phyloP scores from a whole-genome alignment of 2,888 invertebrate genomes.

The Tillus elongatus region DNA sequence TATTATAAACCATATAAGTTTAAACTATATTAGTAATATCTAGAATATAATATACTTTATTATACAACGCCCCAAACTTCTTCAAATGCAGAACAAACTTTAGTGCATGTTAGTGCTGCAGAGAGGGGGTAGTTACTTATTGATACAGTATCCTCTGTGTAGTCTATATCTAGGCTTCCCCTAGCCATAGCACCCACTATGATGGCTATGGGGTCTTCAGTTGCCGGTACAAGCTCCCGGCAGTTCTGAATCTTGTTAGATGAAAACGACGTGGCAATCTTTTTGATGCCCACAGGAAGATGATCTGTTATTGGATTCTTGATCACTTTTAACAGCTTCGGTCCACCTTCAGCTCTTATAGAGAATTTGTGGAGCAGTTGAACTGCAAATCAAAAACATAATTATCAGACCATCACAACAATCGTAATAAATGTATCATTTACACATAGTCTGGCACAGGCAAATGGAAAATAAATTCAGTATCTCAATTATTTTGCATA shows the following conservation, averaged over 20 bases:
- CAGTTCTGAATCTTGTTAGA: constrained; percentile 59
- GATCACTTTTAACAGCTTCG: constrained; percentile 88
- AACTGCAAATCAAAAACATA: constrained; percentile 53
- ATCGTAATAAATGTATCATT: too few species aligned
- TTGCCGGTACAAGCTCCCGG: constrained; percentile 66
- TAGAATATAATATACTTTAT: constrained; percentile 16
- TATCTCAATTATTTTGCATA: too few species aligned
- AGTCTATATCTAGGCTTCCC: constrained; percentile 82
- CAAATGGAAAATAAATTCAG: too few species aligned
- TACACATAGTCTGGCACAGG: too few species aligned
- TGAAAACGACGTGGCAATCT: constrained; percentile 83
- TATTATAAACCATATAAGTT: too few species aligned
- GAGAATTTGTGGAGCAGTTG: constrained; percentile 92
- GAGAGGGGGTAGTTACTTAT: constrained; percentile 96
- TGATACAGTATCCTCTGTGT: constrained; percentile 81
- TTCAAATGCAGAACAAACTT: constrained; percentile 90
- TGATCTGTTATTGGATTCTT: constrained; percentile 94
- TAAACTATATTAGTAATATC: too few species aligned
- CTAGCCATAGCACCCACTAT: constrained; percentile 97
- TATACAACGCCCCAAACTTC: constrained; percentile 78
- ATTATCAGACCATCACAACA: constrained; percentile 12
- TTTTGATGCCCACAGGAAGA: constrained; percentile 87
- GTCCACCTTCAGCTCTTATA: constrained; percentile 82
- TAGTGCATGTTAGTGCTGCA: constrained; percentile 92
- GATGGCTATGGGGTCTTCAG: constrained; percentile 77